Evolutionary conservation across 1,140 invertebrate genomes (phyloP).

Genomic region (Caenorhabditis elegans): WBcel235 BX284603.4:13074001-13074500

Average conservation of each 20-base stretch:
- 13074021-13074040: not conserved
- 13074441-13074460: not conserved
- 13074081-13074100: too few relatives aligned
- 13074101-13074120: too few relatives aligned
- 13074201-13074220: not conserved
- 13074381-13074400: not conserved
- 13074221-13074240: not conserved
- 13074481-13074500: too few relatives aligned
- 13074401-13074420: slow-evolving; percentile 19
- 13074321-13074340: not conserved
- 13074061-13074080: too few relatives aligned
- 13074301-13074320: too few relatives aligned
- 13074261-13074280: not conserved
- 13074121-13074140: too few relatives aligned
- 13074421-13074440: not conserved
- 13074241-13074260: not conserved
- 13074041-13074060: too few relatives aligned
- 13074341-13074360: not conserved
- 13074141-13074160: too few relatives aligned
- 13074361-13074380: not conserved
- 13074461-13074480: not conserved
- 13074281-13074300: not conserved
- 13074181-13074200: too few relatives aligned
- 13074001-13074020: not conserved
- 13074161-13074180: too few relatives aligned